Evolutionary conservation across 2,797 vertebrate genomes (phyloP), one percentile per base, ranked within the genome.

Genomic region (Gobionotothen gibberifrons): DNA sequence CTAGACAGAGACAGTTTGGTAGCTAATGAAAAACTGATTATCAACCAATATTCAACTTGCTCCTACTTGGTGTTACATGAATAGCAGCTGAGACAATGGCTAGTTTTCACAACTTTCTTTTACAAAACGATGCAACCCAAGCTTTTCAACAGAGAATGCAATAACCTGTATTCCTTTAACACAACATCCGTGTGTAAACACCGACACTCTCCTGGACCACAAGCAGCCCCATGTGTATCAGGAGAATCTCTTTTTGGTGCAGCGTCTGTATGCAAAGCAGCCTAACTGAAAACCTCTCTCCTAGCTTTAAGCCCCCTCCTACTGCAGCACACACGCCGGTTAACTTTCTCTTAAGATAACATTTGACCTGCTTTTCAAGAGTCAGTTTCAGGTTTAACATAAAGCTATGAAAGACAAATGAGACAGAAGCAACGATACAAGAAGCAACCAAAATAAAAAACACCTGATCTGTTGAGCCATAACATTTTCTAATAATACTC

Each of bases 181-280:
- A 16, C 14, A 14, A 49, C 26, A 36, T 52, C 21, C 53, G 57
- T 7, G 17, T 66, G 44, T 47, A 21, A 16, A 43, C 5, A 15
- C n/a, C 60, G 54, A 56, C 7, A 17, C 9, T 46, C 11, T 16
- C 42, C 9, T 29, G 21, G 63, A 69, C 74, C 48, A 71, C 58
- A 71, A 42, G 61, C 69, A n/a, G 62, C 56, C 48, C 61, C 69
- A 17, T 32, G 26, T 67, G 77, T 43, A 67, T 77, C 74, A 63
- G 69, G 19, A 3, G 29, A 17, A 78, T 64, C 69, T 72, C 48
- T 65, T 63, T 52, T 60, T n/a, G 40, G 22, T 48, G 39, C 57
- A 53, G 69, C 21, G 54, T 67, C 78, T 85, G 78, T 86, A 89
- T 91, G 89, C 87, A 92, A 92, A 92, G 54, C 83, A 86, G 84